phyloP scores from a whole-genome alignment of 2,113 vertebrate genomes.

The Ploceus nigricollis region DNA sequence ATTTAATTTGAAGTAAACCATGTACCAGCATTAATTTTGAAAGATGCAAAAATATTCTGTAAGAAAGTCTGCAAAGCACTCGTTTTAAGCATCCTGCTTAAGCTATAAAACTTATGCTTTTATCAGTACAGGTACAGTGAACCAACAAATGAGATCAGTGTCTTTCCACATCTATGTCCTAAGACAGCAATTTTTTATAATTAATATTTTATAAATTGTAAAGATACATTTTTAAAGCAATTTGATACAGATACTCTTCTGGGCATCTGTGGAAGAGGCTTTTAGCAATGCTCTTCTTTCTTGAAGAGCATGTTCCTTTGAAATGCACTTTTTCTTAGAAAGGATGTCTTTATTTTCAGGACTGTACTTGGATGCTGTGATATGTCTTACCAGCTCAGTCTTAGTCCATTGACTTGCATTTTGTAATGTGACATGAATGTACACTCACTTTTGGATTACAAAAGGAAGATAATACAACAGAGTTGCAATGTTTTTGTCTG shows the following conservation, averaged over 20 bases:
- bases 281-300: background rate
- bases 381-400: background rate
- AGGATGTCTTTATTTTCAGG: background rate
- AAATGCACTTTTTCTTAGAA: background rate
- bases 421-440: background rate
- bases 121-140: background rate
- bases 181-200: background rate
- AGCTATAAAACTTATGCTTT: background rate
- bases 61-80: background rate
- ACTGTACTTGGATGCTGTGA: background rate
- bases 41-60: background rate
- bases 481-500: background rate
- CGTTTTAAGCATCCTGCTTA: background rate
- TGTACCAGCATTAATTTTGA: background rate
- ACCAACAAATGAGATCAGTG: background rate
- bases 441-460: background rate
- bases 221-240: background rate
- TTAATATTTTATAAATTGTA: background rate
- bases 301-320: background rate
- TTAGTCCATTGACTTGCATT: background rate
- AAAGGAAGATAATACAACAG: background rate
- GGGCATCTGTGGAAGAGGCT: background rate
- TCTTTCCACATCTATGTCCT: background rate
- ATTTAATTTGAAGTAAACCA: background rate
- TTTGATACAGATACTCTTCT: background rate